phyloP scores from a whole-genome alignment of 2,113 vertebrate genomes.

The Serinus canaria region DNA sequence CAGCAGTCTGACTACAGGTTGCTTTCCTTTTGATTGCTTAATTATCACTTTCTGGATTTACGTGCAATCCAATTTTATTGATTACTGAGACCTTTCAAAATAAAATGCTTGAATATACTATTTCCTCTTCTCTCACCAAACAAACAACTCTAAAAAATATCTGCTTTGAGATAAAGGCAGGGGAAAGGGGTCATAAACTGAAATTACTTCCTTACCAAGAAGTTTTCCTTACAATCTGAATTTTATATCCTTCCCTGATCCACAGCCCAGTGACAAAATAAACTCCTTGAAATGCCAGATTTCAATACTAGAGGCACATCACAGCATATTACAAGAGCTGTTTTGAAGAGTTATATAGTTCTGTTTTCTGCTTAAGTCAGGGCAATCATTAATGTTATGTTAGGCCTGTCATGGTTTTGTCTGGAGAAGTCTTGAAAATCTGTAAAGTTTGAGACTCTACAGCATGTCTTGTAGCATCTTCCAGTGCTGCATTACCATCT shows the following conservation, averaged over 20 bases:
- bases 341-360: neutral
- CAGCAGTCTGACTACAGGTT: neutral
- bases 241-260: neutral
- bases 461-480: neutral
- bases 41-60: neutral
- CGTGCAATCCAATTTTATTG: neutral
- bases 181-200: neutral
- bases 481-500: neutral
- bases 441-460: neutral
- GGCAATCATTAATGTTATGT: neutral
- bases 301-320: neutral
- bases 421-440: neutral
- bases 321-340: neutral
- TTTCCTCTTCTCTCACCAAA: neutral
- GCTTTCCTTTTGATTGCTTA: neutral
- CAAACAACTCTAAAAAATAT: neutral
- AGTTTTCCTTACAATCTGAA: neutral
- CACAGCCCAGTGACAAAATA: neutral
- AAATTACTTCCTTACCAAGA: neutral
- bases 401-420: neutral
- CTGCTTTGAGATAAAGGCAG: neutral
- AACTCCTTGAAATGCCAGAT: neutral
- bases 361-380: neutral
- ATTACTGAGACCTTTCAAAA: neutral
- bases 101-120: neutral